Percentiles rank a stretch among this genome's conserved stretches.
phyloP scores from a whole-genome alignment of 2,113 vertebrate genomes.

The Elephantulus edwardii region DNA sequence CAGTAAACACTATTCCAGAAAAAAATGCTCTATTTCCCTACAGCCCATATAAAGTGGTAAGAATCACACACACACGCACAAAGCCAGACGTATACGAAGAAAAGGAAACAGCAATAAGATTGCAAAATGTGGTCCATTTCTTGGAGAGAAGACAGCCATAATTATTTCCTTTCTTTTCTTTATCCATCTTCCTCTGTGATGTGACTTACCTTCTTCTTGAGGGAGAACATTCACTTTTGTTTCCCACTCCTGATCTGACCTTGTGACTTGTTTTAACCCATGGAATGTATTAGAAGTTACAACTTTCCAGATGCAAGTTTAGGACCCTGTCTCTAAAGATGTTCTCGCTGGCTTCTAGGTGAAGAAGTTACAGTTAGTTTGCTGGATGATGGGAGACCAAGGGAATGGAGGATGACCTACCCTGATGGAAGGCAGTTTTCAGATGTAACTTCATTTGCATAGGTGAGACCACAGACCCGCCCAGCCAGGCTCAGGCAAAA shows the following conservation, averaged over 20 bases:
- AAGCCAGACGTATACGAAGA: neutral
- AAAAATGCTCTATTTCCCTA: neutral
- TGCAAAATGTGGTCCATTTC: neutral
- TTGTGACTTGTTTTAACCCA: neutral
- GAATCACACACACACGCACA: too few relatives aligned
- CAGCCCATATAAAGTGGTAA: neutral
- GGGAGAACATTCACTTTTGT: neutral
- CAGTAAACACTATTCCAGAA: neutral
- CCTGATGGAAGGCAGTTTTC: neutral
- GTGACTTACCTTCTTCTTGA: neutral
- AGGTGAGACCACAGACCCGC: neutral
- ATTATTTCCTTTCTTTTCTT: neutral
- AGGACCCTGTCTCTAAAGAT: neutral
- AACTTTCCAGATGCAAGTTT: neutral
- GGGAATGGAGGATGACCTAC: accelerated
- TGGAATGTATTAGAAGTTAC: neutral
- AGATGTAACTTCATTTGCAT: neutral
- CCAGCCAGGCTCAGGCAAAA: too few relatives aligned
- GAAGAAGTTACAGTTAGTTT: neutral
- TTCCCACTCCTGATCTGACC: neutral
- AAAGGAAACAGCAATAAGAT: neutral
- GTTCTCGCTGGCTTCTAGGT: neutral
- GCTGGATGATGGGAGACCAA: too few relatives aligned
- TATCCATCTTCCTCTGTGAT: neutral
- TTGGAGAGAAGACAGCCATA: neutral